These are phyloP conservation scores for Lophura swinhoii DNA, from an alignment of 2,797 vertebrate genomes.

Conservation along the genomic window DNA sequence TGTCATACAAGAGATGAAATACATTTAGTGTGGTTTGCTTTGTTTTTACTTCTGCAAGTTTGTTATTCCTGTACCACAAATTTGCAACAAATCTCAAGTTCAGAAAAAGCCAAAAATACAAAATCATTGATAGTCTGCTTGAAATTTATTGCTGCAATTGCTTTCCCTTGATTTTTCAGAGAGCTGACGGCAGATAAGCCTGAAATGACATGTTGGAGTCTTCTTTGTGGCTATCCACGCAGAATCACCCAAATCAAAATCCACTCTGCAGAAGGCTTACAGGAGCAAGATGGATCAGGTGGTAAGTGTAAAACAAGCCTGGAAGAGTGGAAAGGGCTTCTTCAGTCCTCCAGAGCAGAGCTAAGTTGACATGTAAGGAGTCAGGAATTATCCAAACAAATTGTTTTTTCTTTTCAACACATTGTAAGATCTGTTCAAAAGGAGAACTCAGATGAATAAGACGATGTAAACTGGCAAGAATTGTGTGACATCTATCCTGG, in stretches of 20 bases:
- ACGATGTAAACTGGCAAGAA: not conserved
- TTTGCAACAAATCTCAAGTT: not conserved
- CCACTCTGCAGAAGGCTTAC: constrained; percentile 83
- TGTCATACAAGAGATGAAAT: not conserved
- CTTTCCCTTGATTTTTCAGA: constrained; percentile 75
- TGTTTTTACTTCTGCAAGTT: not conserved
- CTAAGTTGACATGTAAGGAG: not conserved
- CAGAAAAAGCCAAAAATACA: constrained; percentile 4
- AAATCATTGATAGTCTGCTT: not conserved
- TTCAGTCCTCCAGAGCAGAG: not conserved
- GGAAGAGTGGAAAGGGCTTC: not conserved
- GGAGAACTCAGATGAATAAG: not conserved
- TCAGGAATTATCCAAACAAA: not conserved
- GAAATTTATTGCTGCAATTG: not conserved
- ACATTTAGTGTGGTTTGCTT: not conserved
- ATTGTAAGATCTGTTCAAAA: not conserved
- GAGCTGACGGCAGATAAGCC: constrained; percentile 90
- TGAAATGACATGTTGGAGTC: constrained; percentile 83
- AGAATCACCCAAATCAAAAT: constrained; percentile 88
- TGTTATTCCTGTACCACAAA: not conserved
- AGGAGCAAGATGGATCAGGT: constrained; percentile 80
- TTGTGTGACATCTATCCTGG: not conserved
- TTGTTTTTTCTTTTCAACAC: not conserved
- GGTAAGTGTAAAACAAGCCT: constrained; percentile 63
- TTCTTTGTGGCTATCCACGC: constrained; percentile 87